These are phyloP conservation scores for Syrrhaptes paradoxus DNA, from an alignment of 2,113 vertebrate genomes.

Conservation along the genomic window DNA sequence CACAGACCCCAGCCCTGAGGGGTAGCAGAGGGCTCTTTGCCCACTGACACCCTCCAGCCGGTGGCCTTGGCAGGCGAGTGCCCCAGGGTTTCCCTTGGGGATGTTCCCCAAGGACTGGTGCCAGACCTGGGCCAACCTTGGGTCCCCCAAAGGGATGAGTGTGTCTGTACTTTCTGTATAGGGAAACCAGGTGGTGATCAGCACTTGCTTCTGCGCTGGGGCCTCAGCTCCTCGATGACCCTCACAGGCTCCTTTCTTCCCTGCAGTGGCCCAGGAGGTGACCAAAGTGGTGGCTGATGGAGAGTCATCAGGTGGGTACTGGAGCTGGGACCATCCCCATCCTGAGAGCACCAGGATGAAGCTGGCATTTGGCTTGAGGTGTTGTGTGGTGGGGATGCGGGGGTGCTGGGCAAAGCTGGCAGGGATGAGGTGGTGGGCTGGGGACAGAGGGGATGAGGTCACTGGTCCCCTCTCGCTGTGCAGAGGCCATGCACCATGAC, in stretches of 20 bases:
- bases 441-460: accelerated
- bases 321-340: accelerated
- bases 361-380: accelerated
- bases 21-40: neutral
- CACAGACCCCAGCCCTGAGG: neutral
- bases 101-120: neutral
- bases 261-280: constrained; percentile 3
- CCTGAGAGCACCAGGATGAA: accelerated
- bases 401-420: neutral
- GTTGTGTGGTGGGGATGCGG: neutral
- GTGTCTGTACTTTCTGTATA: accelerated
- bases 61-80: accelerated
- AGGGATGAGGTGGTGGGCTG: neutral
- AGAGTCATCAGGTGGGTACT: neutral
- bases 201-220: neutral
- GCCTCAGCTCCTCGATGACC: neutral
- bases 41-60: neutral
- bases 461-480: accelerated
- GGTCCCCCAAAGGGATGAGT: neutral
- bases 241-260: neutral
- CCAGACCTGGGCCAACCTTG: neutral
- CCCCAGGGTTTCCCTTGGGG: accelerated
- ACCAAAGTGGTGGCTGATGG: neutral
- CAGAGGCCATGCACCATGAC: neutral
- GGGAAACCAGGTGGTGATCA: neutral